phyloP scores from a whole-genome alignment of 2,888 invertebrate species.

The Netelia inedita region DNA sequence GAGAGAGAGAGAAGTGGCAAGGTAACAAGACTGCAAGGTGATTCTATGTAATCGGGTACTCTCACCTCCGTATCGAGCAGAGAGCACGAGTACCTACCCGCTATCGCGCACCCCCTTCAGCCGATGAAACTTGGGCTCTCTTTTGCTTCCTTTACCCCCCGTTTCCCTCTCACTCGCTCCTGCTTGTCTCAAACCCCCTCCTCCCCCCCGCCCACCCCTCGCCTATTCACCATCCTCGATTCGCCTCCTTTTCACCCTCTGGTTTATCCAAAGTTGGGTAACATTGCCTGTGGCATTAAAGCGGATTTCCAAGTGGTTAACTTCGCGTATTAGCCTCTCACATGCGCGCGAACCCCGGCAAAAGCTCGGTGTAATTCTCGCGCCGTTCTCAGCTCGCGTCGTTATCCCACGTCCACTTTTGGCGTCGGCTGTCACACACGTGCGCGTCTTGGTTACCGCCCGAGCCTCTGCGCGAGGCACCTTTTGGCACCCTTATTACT shows the following conservation, averaged over 20 bases:
- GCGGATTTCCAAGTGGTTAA: slow-evolving; percentile 83
- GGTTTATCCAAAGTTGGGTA: slow-evolving; percentile 71
- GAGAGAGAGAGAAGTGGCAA: background rate
- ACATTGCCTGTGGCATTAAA: slow-evolving; percentile 75
- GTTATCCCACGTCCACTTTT: slow-evolving; percentile 50
- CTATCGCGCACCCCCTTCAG: slow-evolving; percentile 45
- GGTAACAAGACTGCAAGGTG: slow-evolving; percentile 38
- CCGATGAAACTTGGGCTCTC: slow-evolving; percentile 43
- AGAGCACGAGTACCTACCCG: slow-evolving; percentile 43
- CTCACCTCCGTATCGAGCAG: slow-evolving; percentile 23
- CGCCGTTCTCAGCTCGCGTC: slow-evolving; percentile 19
- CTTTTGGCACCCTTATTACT: slow-evolving; percentile 20
- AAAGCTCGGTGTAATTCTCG: slow-evolving; percentile 48
- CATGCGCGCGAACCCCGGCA: slow-evolving; percentile 46
- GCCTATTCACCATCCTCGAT: slow-evolving; percentile 22
- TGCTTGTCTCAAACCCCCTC: slow-evolving; percentile 17
- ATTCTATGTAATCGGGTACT: background rate
- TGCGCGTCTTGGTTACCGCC: slow-evolving; percentile 19
- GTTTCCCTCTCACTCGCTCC: slow-evolving; percentile 33
- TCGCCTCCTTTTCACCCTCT: slow-evolving; percentile 57
- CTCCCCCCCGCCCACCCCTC: too few species aligned
- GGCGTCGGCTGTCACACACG: slow-evolving; percentile 51
- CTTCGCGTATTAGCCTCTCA: slow-evolving; percentile 79
- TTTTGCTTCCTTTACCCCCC: slow-evolving; percentile 13
- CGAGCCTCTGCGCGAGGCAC: slow-evolving; percentile 6